These are phyloP conservation scores for Nesidiocoris tenuis DNA, from an alignment of 2,888 invertebrate species.

Conservation along the genomic window DNA sequence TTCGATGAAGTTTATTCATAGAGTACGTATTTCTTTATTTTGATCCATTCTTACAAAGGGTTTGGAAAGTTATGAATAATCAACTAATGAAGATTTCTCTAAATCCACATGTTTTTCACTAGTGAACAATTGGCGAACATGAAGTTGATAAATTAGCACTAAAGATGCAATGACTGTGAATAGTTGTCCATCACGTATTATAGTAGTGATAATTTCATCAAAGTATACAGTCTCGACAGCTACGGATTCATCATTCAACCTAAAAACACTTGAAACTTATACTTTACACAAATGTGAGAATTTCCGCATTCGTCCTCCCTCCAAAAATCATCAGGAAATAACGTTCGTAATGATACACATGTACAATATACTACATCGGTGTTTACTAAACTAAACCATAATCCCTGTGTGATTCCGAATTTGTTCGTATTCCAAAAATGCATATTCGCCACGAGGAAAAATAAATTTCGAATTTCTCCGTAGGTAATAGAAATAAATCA, in stretches of 20 bases:
- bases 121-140: constrained; percentile 3
- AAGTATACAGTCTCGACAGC: constrained; percentile 25
- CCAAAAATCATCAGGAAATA: constrained; percentile 27
- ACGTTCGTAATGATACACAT: constrained; percentile 47
- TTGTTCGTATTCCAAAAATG: constrained; percentile 53
- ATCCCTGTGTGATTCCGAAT: constrained; percentile 60
- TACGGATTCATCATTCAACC: constrained; percentile 24
- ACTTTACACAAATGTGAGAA: constrained; percentile 24
- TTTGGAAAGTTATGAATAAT: constrained; percentile 38
- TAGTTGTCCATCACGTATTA: constrained; percentile 9
- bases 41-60: constrained; percentile 41
- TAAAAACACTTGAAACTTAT: constrained; percentile 25
- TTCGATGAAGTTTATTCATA: neutral
- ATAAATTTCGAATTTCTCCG: neutral
- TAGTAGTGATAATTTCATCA: constrained; percentile 13
- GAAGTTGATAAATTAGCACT: constrained; percentile 24
- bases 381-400: constrained; percentile 50
- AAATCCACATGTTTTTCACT: constrained; percentile 5
- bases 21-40: constrained; percentile 21
- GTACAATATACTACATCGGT: constrained; percentile 49
- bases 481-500: constrained; percentile 16
- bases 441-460: neutral
- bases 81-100: constrained; percentile 36
- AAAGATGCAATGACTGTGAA: constrained; percentile 14
- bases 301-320: constrained; percentile 15